Base-by-base conservation (phyloP, 2,113 vertebrate genomes). In the Nanorana parkeri region DNA sequence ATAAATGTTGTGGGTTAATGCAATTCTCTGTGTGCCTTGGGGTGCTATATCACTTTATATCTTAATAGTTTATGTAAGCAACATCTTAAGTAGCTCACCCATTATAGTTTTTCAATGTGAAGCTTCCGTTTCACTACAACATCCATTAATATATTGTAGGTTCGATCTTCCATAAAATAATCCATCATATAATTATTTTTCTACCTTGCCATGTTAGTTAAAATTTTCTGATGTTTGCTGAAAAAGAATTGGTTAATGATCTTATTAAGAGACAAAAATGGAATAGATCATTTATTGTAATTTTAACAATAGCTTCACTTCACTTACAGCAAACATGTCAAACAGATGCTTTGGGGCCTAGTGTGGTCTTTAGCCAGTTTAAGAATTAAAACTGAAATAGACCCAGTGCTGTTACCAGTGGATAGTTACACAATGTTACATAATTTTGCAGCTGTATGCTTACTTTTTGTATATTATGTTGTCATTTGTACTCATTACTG, bases 1-100 rank as follows among this genome's bases (percentile, higher is more conserved):
- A 68, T 89, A 84, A 73, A 68, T 63, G 88, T 66, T 81, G 84
- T 88, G 86, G 88, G 88, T 87, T 92, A 90, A 92, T 91, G 83
- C 67, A 88, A 80, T 84, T 86, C 81, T 68, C 71, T 20, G 3
- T 21, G 82, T 90, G 87, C 87, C 87, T 24, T 73, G 86, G 88
- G 89, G 87, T 84, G 85, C 87, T 85, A 86, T 23, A 29, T 8
- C 68, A 64, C 89, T 90, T 88, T 86, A 90, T 89, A 85, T 87
- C 75, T 0, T 2, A 0, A 0, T 85, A 84, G 85, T 83, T 19
- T n/a, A 1, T 86, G 85, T 89, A 78, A 28, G 60, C 85, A 78
- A 85, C 80, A 86, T 84, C 88, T 88, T 84, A 86, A 88, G 85
- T 84, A 88, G 86, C 86, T 81, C 86, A 79, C 61, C 75, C 75